Conservation (phyloP, 2,113 vertebrate genomes). For the Neodontobutis hainanensis region DNA sequence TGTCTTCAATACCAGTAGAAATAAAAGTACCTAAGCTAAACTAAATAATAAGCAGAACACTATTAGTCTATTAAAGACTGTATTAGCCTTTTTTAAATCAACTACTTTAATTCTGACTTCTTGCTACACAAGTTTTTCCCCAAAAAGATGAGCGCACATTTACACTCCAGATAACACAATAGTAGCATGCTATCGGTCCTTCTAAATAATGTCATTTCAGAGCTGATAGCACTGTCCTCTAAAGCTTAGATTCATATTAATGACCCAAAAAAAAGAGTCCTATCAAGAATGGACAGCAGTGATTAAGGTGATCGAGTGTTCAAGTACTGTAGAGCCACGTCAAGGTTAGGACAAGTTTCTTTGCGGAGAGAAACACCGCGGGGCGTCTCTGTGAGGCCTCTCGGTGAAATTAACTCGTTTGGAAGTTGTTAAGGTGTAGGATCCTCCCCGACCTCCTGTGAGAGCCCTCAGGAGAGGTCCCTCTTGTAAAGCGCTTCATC, state of each 20-base stretch:
- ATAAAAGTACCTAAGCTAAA: too few species aligned
- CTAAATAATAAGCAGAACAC: too few species aligned
- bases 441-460: slow-evolving; percentile 49
- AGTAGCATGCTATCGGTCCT: not conserved
- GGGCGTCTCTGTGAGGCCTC: not conserved
- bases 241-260: slow-evolving; percentile 44
- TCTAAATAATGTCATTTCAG: not conserved
- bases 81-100: too few species aligned
- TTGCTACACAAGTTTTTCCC: not conserved
- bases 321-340: slow-evolving; percentile 14
- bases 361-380: not conserved
- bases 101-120: not conserved
- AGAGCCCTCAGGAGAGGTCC: slow-evolving; percentile 53
- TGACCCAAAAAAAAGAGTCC: slow-evolving; percentile 34
- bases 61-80: too few species aligned
- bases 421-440: slow-evolving; percentile 49
- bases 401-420: slow-evolving; percentile 21
- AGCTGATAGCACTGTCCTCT: slow-evolving; percentile 8
- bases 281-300: slow-evolving; percentile 46
- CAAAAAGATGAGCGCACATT: slow-evolving; percentile 14
- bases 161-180: not conserved
- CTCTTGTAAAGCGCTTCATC: slow-evolving; percentile 53
- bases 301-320: slow-evolving; percentile 60
- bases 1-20: too few species aligned
- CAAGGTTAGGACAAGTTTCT: slow-evolving; percentile 51